Base-by-base conservation (phyloP, 2,888 invertebrate species). In the Apamea anceps region DNA sequence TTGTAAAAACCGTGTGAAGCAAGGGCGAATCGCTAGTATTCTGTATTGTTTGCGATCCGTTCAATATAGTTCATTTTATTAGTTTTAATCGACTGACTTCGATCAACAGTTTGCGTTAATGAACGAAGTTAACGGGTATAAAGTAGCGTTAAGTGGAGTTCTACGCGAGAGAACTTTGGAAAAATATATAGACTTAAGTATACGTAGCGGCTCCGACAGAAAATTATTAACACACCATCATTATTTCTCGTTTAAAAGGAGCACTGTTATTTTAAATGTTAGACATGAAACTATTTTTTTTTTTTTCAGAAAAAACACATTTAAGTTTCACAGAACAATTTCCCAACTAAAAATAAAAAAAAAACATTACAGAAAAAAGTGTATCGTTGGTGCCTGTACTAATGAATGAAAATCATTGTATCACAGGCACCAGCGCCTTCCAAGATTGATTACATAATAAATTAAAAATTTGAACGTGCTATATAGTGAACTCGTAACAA, bases 31-130 rank as follows among this genome's bases (percentile, higher is more conserved):
- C 18, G 18, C n/a, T 37, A 37, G 37, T 72, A 57, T 72, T 66
- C 21, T 25, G 15, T 63, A 57, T 63, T 71, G 72, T 74, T 80
- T 74, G 70, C 60, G 37, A 76, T 66, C 66, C 28, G 48, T 84
- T 76, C 48, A 84, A 75, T 76, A 18, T 62, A 84, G 81, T 84
- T 71, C 42, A 81, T 75, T 84, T 80, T 80, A 81, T 81, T 81
- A 80, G 74, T 77, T 85, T 85, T 77, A 77, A 85, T 85, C 71
- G 81, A 85, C 74, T 80, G 80, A 71, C 85, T 84, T 84, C 72
- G 70, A 84, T 84, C 84, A 84, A 76, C 84, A 84, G 84, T 80
- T 71, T 80, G 80, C 84, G 54, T 62, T 84, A 84, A 80, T 80
- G 70, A 84, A 84, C 84, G 70, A 84, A 84, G 84, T 84, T 84